Conservation (phyloP, 2,888 invertebrate genomes). For the Nebria brevicollis region DNA sequence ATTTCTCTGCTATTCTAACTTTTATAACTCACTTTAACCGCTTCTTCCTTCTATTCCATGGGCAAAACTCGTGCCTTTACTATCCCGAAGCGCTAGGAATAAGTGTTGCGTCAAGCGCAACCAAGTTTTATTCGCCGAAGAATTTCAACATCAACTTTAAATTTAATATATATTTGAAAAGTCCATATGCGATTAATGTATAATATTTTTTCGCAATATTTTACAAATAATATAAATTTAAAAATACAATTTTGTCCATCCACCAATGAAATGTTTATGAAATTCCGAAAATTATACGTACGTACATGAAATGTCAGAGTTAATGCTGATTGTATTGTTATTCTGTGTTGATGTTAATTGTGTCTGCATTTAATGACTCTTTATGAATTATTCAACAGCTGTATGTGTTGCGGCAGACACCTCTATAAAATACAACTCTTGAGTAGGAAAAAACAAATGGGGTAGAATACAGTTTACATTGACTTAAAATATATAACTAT, state of each 20-base stretch:
- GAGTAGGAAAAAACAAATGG: constrained; percentile 21
- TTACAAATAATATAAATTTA: too few relatives aligned
- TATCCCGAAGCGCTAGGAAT: background rate
- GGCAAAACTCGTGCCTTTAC: background rate
- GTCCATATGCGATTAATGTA: background rate
- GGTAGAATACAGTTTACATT: background rate
- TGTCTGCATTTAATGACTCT: constrained; percentile 45
- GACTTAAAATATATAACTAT: background rate
- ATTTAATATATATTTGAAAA: background rate
- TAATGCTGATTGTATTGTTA: background rate
- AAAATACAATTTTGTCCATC: too few relatives aligned
- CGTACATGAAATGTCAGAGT: background rate
- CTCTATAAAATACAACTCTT: constrained; percentile 37
- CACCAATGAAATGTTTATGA: background rate
- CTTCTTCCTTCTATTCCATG: background rate
- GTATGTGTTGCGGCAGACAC: constrained; percentile 43
- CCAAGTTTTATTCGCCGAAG: background rate
- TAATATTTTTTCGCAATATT: background rate
- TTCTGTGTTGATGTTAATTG: constrained; percentile 41
- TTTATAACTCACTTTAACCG: background rate
- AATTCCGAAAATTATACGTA: background rate
- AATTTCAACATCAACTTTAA: background rate
- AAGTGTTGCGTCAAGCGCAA: background rate
- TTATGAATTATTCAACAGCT: constrained; percentile 41
- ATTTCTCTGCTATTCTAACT: background rate